Percentiles rank a stretch among this genome's conserved stretches.
Evolutionary conservation across 2,888 invertebrate genomes (phyloP).

Genomic region (Koerneria pararmatus): DNA sequence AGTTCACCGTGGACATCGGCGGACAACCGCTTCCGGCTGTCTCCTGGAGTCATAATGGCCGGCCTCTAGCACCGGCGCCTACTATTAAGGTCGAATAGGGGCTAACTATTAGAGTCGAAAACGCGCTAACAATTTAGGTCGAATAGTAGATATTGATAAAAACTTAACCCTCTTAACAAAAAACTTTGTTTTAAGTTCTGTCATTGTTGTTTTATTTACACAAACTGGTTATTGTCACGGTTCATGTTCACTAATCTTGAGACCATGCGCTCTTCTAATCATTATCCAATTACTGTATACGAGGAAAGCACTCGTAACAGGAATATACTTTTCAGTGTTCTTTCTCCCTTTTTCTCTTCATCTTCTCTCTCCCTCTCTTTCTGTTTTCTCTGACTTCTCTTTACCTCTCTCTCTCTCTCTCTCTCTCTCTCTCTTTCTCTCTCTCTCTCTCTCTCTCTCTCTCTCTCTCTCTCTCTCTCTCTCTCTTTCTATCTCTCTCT

Average conservation of each 20-base stretch:
- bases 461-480: no score
- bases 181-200: background rate
- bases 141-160: background rate
- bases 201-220: background rate
- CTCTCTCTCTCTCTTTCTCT: no score
- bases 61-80: conserved; percentile 28
- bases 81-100: conserved; percentile 30
- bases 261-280: background rate
- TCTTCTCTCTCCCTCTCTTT: no score
- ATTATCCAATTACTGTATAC: conserved; percentile 1
- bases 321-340: no score
- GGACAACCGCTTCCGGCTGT: conserved; percentile 56
- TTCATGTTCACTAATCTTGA: background rate
- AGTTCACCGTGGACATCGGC: conserved; percentile 51
- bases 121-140: background rate
- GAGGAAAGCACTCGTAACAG: no score
- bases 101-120: background rate
- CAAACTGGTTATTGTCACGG: background rate
- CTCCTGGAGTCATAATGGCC: conserved; percentile 55
- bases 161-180: background rate
- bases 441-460: no score
- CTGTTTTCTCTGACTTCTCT: no score
- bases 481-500: no score
- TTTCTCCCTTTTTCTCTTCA: no score
- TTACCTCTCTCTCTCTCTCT: no score